Conservation (phyloP, 2,797 vertebrate genomes). For the Taeniopygia guttata region DNA sequence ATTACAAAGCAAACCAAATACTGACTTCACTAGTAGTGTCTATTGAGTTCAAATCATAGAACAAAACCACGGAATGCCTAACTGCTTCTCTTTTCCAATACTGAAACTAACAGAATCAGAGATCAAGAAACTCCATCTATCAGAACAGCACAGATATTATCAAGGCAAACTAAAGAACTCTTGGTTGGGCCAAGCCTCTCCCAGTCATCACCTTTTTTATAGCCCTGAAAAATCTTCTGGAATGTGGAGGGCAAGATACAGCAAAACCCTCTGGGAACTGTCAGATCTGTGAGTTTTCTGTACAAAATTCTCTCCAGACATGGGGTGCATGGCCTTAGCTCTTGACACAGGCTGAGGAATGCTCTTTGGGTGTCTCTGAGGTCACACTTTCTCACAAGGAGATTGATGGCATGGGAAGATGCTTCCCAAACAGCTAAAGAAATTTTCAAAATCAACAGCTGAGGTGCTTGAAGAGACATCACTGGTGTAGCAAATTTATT, state of each 20-base stretch:
- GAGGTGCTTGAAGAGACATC: neutral
- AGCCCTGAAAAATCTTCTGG: neutral
- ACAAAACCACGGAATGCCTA: neutral
- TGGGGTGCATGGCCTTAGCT: neutral
- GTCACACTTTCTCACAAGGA: neutral
- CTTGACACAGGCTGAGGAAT: neutral
- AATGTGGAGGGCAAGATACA: fast-evolving
- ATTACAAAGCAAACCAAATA: neutral
- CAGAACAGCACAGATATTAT: neutral
- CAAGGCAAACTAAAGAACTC: neutral
- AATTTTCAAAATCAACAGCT: neutral
- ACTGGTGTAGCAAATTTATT: fast-evolving
- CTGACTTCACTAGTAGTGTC: neutral
- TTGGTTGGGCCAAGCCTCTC: neutral
- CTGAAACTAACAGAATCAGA: neutral
- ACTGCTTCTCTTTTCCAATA: neutral
- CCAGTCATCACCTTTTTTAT: neutral
- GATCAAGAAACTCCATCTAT: neutral
- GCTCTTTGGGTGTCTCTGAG: neutral
- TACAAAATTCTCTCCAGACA: neutral
- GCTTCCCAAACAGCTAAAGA: neutral
- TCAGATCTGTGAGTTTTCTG: neutral
- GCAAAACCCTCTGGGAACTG: neutral
- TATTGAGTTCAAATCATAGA: neutral
- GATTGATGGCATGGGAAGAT: neutral